Base-by-base conservation (phyloP, 1,140 invertebrate species). In the Aphidius ervi region DNA sequence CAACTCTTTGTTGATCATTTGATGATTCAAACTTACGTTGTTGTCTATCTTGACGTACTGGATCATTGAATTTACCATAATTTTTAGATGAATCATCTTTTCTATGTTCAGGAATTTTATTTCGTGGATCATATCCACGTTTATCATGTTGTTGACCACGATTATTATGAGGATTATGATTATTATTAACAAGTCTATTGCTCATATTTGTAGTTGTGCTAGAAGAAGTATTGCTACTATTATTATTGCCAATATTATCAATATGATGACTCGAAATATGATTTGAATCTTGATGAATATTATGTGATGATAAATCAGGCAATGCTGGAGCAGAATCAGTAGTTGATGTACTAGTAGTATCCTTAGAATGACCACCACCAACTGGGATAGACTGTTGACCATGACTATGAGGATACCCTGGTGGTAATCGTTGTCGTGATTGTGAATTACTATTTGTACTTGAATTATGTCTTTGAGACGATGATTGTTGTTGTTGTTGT, bases 51-150 rank as follows among this genome's bases (percentile, higher is more conserved):
- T 4, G 61, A 59, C 6, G 60, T 20, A 8, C 74, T 71, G 8
- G 66, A 8, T 77, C 72, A 1, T 60, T 16, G 40, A 76, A 74
- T 50, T 74, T 74, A 0, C 66, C 64, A 31, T 71, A 74, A 20
- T 64, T 5, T 61, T 79, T 78, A 31, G 23, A 31, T n/a, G 63
- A 66, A 6, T 71, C 70, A 0, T 75, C 72, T 57, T 75, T 75
- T 4, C 69, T 59, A 45, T 75, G 74, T 1, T 75, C 73, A 1
- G 66, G 45, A 0, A 63, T 41, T n/a, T 73, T 70, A 40, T 72
- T 67, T 40, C 74, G 64, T 0, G 71, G 67, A 47, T 76, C 74
- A 39, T 70, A 74, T 5, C 55, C 52, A 5, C 70, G 65, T 20
- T 66, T 68, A 6, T 69, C 68, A 6, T 71, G 67, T 46, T 58